Conservation (phyloP, 1,140 invertebrate species). For the Drosophila lacertosa region DNA sequence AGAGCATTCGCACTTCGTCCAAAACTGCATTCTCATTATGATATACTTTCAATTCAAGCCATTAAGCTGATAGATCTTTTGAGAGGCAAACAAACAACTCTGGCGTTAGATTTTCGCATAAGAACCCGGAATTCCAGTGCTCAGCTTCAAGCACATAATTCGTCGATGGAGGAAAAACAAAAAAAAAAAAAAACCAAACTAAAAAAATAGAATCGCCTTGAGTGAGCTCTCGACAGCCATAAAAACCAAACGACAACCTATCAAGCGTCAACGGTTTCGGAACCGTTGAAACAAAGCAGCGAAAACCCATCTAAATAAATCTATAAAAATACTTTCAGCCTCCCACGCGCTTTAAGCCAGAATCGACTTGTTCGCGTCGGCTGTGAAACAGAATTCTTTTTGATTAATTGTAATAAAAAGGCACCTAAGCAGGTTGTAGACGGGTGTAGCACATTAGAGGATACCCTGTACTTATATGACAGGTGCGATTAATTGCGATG, state of each 20-base stretch:
- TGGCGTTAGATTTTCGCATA: slow-evolving; percentile 21
- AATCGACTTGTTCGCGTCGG: slow-evolving; percentile 5
- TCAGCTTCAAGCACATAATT: slow-evolving; percentile 68
- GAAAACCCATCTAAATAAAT: slow-evolving; percentile 46
- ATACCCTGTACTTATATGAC: no score
- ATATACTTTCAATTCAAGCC: slow-evolving; percentile 18
- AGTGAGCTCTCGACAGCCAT: slow-evolving; percentile 67
- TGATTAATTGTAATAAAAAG: slow-evolving; percentile 45
- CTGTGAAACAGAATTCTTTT: slow-evolving; percentile 19
- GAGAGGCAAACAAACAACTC: slow-evolving; percentile 36
- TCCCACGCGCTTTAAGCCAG: slow-evolving; percentile 24
- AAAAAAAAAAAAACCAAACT: no score
- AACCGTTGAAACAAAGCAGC: slow-evolving; percentile 30
- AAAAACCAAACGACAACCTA: slow-evolving; percentile 51
- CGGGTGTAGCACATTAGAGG: no score
- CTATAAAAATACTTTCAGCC: slow-evolving; percentile 35
- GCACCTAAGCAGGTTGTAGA: neutral
- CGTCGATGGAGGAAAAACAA: slow-evolving; percentile 24
- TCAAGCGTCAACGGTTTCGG: slow-evolving; percentile 27
- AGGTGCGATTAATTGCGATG: no score
- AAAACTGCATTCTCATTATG: slow-evolving; percentile 1
- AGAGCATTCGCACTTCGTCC: slow-evolving; percentile 1
- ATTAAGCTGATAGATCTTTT: slow-evolving; percentile 39
- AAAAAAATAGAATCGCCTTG: slow-evolving; percentile 25
- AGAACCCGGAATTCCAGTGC: slow-evolving; percentile 66